Base-by-base conservation (phyloP, 2,113 vertebrate genomes). In the Mellivora capensis region DNA sequence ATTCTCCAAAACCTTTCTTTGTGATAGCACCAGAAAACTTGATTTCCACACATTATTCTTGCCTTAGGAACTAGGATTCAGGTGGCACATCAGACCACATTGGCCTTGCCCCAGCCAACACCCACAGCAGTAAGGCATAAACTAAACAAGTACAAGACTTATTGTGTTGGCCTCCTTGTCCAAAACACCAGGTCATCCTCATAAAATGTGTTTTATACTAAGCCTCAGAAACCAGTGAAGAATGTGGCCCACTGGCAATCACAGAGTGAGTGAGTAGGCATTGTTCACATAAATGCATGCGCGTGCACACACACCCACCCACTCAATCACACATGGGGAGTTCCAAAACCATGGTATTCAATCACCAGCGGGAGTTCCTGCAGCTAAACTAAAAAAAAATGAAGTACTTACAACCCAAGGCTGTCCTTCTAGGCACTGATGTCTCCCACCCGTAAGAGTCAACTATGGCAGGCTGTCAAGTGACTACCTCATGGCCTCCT, bases 391-490 rank as follows among this genome's bases (percentile, higher is more conserved):
- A 80, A 97, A 77, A 72, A 96, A 81, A 96, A 62, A 71, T 4
- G 95, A 97, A 89, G 85, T 59, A 18, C 62, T 93, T 59, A 77
- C 76, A 94, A 77, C 87, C 92, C 25, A 0, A 62, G 72, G 67
- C 96, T 59, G 31, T 82, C 92, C 95, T 84, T 27, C 69, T 31
- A 84, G 69, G 79, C 64, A 29, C 44, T 67, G 90, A 57, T 7
- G 0, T 54, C 93, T 91, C 88, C 93, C 85, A 94, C 94, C 94
- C 57, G 1, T 64, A 54, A 90, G 94, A 88, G 87, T 3, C 95
- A 88, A 93, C 91, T 74, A 76, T 94, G 96, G 94, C 96, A 94
- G 81, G 52, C 93, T 94, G 96, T 97, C 96, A 97, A 97, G 52
- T 79, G 81, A 95, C 77, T 95, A 88, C 76, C 77, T 97, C 96